Percentiles rank a stretch among this genome's conserved stretches.
These are phyloP conservation scores for Gryllus bimaculatus DNA, from an alignment of 1,140 invertebrate species.

Conservation along the genomic window DNA sequence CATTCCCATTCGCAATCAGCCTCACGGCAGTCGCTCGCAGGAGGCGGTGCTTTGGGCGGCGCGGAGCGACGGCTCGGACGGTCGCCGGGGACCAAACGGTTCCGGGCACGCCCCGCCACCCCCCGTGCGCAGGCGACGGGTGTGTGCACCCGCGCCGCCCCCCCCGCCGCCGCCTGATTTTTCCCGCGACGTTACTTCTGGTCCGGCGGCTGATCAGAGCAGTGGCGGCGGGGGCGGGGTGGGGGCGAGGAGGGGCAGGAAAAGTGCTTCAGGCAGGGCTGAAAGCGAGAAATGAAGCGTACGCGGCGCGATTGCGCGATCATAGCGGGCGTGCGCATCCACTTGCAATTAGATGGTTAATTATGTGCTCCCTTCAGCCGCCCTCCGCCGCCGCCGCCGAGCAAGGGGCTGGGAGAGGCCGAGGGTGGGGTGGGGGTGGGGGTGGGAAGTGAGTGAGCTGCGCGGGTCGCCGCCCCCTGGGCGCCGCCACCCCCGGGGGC, in stretches of 20 bases:
- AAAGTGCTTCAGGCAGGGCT: not conserved
- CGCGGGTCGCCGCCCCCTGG: no score
- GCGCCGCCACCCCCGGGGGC: no score
- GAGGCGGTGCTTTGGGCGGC: no score
- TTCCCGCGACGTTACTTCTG: not conserved
- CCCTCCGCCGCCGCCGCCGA: no score
- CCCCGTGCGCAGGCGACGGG: no score
- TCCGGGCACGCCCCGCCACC: no score
- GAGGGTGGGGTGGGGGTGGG: not conserved
- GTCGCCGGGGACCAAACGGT: no score
- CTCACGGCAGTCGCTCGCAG: no score
- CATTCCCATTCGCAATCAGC: no score
- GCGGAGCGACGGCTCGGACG: no score
- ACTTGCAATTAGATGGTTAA: constrained; percentile 5
- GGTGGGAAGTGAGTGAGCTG: not conserved
- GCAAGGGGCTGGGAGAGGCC: not conserved
- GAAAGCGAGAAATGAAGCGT: not conserved
- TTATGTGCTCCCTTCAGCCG: not conserved
- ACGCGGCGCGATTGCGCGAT: not conserved
- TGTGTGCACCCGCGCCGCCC: no score
- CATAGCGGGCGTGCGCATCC: not conserved
- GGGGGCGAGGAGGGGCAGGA: not conserved
- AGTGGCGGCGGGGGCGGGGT: no score
- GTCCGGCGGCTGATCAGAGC: not conserved
- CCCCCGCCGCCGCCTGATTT: not conserved